phyloP scores from a whole-genome alignment of 2,888 invertebrate genomes.

The Acholoe squamosa region DNA sequence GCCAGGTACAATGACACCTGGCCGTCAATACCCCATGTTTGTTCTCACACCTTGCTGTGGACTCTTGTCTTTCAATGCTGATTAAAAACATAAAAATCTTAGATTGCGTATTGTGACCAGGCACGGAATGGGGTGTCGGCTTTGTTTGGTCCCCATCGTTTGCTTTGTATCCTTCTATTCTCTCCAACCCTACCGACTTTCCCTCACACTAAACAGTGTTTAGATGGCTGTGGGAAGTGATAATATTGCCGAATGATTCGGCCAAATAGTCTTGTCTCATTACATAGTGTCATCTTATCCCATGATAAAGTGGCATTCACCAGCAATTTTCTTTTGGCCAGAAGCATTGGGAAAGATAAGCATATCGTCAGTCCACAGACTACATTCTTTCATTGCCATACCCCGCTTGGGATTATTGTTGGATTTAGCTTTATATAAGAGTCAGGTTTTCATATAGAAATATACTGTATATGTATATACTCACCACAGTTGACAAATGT shows the following conservation, averaged over 20 bases:
- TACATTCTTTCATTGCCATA: too few relatives aligned
- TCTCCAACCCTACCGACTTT: background rate
- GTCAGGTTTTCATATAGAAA: too few relatives aligned
- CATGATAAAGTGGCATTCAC: too few relatives aligned
- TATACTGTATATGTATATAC: too few relatives aligned
- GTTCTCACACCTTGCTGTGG: conserved; percentile 6
- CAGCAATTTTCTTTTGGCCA: too few relatives aligned
- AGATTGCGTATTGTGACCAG: conserved; percentile 20
- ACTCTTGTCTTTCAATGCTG: conserved; percentile 31
- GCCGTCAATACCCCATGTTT: conserved; percentile 30
- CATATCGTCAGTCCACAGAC: too few relatives aligned
- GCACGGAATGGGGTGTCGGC: background rate
- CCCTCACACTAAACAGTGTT: background rate
- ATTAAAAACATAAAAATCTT: conserved; percentile 31
- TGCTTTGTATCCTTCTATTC: conserved; percentile 29
- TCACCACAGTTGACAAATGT: too few relatives aligned
- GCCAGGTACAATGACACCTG: conserved; percentile 30
- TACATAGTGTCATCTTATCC: too few relatives aligned
- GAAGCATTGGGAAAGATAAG: too few relatives aligned
- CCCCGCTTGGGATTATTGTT: too few relatives aligned
- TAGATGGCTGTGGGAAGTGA: background rate
- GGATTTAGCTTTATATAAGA: too few relatives aligned
- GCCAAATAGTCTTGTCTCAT: background rate
- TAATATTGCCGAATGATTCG: background rate
- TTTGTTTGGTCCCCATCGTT: conserved; percentile 16